Evolutionary conservation across 2,113 vertebrate genomes (phyloP).

Genomic region (Indri indri): DNA sequence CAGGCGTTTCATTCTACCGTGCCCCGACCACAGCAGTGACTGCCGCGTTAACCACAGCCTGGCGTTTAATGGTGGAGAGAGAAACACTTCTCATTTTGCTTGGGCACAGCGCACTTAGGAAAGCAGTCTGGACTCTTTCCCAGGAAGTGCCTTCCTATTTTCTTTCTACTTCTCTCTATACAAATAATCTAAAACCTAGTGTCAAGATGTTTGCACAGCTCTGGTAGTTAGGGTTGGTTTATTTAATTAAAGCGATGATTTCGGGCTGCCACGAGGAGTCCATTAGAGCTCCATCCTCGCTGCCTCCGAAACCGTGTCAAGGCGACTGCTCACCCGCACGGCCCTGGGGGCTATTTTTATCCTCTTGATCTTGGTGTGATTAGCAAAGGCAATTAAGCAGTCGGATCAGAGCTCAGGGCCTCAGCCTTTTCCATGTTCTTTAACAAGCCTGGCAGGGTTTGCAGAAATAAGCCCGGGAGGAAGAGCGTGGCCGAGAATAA

Average conservation of each 20-base stretch:
- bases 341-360: constrained; percentile 54
- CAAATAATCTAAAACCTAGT: background rate
- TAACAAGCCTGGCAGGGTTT: background rate
- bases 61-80: background rate
- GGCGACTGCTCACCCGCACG: background rate
- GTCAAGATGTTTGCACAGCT: background rate
- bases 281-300: background rate
- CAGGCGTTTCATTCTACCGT: background rate
- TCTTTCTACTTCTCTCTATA: background rate
- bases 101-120: background rate
- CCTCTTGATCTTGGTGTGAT: constrained; percentile 29
- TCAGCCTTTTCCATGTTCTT: background rate
- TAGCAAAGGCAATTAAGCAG: constrained; percentile 59
- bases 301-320: background rate
- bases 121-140: background rate
- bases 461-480: background rate
- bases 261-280: background rate
- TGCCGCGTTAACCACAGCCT: too few relatives aligned
- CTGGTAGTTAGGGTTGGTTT: background rate
- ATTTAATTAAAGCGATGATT: background rate
- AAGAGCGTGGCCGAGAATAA: background rate
- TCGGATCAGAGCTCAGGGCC: background rate
- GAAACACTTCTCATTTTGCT: background rate
- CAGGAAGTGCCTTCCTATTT: background rate
- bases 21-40: background rate